phyloP scores from a whole-genome alignment of 2,797 vertebrate genomes.

The Myotis daubentonii region DNA sequence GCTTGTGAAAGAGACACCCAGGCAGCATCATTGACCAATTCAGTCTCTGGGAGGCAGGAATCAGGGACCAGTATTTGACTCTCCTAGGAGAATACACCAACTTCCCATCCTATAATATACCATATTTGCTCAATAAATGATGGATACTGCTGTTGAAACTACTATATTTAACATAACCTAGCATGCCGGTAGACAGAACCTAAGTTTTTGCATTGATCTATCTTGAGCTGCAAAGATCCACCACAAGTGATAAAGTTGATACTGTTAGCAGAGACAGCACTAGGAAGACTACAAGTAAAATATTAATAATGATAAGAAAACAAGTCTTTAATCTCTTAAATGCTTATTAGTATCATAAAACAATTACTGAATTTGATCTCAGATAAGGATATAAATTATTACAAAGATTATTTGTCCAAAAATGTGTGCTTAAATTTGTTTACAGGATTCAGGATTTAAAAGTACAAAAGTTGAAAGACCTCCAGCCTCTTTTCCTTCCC shows the following conservation, averaged over 20 bases:
- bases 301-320: slow-evolving; percentile 1
- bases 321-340: background rate
- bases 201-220: background rate
- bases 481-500: too few species aligned
- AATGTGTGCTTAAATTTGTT: too few species aligned
- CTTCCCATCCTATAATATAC: background rate
- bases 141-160: background rate
- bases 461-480: too few species aligned
- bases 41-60: background rate
- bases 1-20: background rate
- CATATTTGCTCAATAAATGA: background rate
- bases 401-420: background rate
- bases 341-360: background rate
- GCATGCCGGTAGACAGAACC: background rate
- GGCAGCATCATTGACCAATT: background rate
- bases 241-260: background rate
- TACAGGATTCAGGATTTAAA: too few species aligned
- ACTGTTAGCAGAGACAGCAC: background rate
- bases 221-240: background rate
- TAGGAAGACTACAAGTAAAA: background rate
- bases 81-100: background rate
- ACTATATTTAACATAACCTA: background rate
- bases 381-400: background rate
- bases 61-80: background rate
- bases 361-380: slow-evolving; percentile 6